phyloP scores from a whole-genome alignment of 37 sponge, comb jelly and placozoan species.

The Ephydatia muelleri region DNA sequence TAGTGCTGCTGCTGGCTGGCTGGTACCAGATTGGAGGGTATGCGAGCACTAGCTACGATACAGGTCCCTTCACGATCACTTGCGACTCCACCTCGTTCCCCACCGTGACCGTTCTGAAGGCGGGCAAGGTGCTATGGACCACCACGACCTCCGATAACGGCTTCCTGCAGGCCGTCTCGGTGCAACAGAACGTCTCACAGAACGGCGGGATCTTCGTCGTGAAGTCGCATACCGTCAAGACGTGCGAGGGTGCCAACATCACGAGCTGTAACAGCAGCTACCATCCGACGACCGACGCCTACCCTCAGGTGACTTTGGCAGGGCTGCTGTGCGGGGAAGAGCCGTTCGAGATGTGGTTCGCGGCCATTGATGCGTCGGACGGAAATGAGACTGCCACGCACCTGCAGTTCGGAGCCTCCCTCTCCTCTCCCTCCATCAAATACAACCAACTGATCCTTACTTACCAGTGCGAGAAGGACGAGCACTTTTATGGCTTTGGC shows the following conservation, averaged over 20 bases:
- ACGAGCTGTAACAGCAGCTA: neutral
- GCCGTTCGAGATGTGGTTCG: constrained; percentile 31
- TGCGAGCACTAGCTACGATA: constrained; percentile 6
- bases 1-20: too few species aligned
- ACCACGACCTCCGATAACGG: neutral
- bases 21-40: neutral
- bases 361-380: constrained; percentile 32
- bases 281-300: neutral
- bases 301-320: constrained; percentile 9
- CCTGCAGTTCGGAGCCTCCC: constrained; percentile 24
- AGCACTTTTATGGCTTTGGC: constrained; percentile 77
- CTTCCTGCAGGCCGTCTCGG: constrained; percentile 23
- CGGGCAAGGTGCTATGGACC: constrained; percentile 27
- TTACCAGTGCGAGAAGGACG: constrained; percentile 69
- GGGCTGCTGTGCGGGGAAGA: constrained; percentile 44
- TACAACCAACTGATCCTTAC: constrained; percentile 55
- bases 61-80: constrained; percentile 36
- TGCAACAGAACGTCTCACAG: constrained; percentile 22
- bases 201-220: constrained; percentile 45
- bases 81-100: constrained; percentile 23
- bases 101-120: neutral
- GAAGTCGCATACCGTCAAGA: neutral
- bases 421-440: neutral
- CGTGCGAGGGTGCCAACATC: constrained; percentile 20
- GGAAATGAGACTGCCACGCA: constrained; percentile 3